phyloP scores from a whole-genome alignment of 2,113 vertebrate genomes.

The Eubucco bourcierii region DNA sequence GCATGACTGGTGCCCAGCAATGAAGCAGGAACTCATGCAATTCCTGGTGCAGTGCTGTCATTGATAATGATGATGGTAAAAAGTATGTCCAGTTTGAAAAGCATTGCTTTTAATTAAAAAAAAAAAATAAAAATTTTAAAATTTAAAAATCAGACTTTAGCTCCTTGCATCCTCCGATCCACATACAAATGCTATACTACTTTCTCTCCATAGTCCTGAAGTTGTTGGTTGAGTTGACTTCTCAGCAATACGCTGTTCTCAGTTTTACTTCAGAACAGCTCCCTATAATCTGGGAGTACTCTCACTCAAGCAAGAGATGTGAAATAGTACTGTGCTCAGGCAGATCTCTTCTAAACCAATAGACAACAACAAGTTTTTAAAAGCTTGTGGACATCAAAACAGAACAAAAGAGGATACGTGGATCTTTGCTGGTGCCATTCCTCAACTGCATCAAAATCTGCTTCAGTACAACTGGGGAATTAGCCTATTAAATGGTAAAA shows the following conservation, averaged over 20 bases:
- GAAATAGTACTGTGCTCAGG: neutral
- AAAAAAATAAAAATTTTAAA: neutral
- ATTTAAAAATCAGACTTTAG: accelerated
- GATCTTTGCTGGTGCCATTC: neutral
- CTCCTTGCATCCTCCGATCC: neutral
- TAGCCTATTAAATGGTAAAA: neutral
- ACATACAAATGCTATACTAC: accelerated
- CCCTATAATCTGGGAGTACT: neutral
- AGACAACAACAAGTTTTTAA: neutral
- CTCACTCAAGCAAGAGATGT: neutral
- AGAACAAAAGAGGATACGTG: neutral
- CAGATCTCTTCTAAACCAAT: neutral
- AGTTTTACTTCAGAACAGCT: neutral
- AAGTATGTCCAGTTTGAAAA: neutral
- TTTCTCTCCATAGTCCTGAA: neutral
- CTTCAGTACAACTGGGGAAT: neutral
- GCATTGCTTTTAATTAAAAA: neutral
- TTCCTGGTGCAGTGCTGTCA: neutral
- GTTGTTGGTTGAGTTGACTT: neutral
- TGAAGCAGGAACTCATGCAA: accelerated
- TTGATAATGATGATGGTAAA: neutral
- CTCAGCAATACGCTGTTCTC: neutral
- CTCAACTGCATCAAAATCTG: neutral
- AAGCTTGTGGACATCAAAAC: neutral
- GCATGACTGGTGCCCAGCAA: neutral